Evolutionary conservation across 2,113 vertebrate species (phyloP).

Genomic region (Rousettus leschenaultii): DNA sequence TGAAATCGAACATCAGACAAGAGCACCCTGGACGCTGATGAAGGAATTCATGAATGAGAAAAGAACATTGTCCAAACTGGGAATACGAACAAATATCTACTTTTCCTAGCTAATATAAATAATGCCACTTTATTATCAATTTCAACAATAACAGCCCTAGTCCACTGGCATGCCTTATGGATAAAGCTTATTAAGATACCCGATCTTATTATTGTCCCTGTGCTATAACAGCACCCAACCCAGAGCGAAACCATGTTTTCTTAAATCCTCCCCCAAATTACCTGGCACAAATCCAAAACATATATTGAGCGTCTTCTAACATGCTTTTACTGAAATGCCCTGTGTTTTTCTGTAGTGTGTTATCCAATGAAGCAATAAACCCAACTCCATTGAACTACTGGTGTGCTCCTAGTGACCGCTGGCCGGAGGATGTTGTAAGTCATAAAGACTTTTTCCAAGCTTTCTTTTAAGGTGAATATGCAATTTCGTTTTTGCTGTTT

Average conservation of each 20-base stretch:
- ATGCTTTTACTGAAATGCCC: neutral
- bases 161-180: too few relatives aligned
- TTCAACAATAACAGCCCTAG: neutral
- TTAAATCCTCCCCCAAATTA: neutral
- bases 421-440: neutral
- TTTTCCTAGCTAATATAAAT: neutral
- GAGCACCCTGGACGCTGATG: neutral
- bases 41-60: neutral
- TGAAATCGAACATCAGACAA: neutral
- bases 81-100: neutral
- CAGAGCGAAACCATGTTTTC: neutral
- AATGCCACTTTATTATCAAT: neutral
- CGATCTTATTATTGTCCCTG: too few relatives aligned
- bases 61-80: neutral
- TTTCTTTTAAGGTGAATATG: neutral
- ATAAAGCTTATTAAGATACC: neutral
- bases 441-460: neutral
- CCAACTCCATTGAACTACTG: neutral
- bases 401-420: neutral
- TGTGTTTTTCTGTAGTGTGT: neutral
- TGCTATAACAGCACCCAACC: neutral
- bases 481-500: neutral
- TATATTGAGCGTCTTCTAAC: neutral
- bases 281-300: neutral
- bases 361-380: neutral